phyloP scores from a whole-genome alignment of 2,888 invertebrate species.

The Rhodophaea formosa region DNA sequence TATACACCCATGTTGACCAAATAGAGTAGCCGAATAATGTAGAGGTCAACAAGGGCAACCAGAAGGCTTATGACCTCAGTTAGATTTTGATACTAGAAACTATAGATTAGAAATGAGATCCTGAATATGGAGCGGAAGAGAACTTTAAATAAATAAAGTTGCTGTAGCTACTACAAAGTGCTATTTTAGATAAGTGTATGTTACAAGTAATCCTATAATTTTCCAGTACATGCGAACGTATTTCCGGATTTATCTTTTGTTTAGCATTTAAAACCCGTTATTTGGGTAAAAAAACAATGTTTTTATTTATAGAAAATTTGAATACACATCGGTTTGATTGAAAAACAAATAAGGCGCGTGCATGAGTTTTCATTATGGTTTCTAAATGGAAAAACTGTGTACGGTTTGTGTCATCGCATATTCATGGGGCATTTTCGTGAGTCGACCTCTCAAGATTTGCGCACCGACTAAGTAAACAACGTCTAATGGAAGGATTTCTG shows the following conservation, averaged over 20 bases:
- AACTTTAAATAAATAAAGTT: neutral
- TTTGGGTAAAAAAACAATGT: conserved; percentile 16
- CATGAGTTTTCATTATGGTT: conserved; percentile 75
- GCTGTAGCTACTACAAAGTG: neutral
- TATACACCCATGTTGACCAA: neutral
- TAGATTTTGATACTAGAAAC: neutral
- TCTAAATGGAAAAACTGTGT: conserved; percentile 80
- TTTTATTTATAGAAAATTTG: conserved; percentile 33
- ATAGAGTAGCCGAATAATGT: neutral
- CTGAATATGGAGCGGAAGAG: neutral
- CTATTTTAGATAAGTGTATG: neutral
- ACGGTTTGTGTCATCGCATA: conserved; percentile 80
- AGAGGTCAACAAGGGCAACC: neutral
- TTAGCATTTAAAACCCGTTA: neutral
- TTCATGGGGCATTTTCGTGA: conserved; percentile 80
- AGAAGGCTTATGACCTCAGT: neutral
- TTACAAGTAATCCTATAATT: neutral
- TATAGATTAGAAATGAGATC: neutral
- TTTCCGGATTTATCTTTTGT: neutral
- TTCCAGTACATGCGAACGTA: neutral
- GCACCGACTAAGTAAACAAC: conserved; percentile 75
- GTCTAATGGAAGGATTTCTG: conserved; percentile 75
- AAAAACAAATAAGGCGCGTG: conserved; percentile 67
- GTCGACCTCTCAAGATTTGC: conserved; percentile 78
- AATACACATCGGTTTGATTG: conserved; percentile 54